A percentile compares a stretch with the other conserved stretches of the same genome.
Evolutionary conservation across 2,797 vertebrate genomes (phyloP).

Genomic region (Pipistrellus pygmaeus): DNA sequence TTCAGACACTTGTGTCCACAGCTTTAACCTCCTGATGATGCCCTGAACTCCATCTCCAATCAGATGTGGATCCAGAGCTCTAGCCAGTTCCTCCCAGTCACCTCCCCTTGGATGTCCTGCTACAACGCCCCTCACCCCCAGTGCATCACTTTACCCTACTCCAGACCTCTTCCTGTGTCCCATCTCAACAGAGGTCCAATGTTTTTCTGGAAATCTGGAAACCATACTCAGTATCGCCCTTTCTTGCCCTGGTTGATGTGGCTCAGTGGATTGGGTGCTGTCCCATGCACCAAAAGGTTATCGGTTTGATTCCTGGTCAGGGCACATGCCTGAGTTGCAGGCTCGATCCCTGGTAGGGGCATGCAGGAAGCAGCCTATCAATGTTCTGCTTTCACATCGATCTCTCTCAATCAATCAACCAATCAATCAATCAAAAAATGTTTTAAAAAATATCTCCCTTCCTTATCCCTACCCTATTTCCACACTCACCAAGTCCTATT

Average conservation of each 20-base stretch:
- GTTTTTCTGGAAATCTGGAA: not conserved
- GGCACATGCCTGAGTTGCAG: not conserved
- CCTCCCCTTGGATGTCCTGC: not conserved
- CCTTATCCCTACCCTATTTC: not conserved
- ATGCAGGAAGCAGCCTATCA: not conserved
- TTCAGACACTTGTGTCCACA: not conserved
- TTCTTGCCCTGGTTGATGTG: not conserved
- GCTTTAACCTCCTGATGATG: not conserved
- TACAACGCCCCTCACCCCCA: not conserved
- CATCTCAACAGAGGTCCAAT: not conserved
- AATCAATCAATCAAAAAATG: not conserved
- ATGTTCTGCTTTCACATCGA: not conserved
- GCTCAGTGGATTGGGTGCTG: not conserved
- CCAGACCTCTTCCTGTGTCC: not conserved
- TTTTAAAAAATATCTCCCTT: not conserved
- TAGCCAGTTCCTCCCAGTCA: not conserved
- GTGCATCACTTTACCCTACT: not conserved
- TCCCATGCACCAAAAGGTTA: not conserved
- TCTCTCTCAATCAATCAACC: not conserved
- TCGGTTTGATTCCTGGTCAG: not conserved
- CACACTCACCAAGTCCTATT: not conserved
- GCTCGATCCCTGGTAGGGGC: not conserved
- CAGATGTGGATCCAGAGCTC: not conserved
- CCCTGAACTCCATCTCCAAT: not conserved
- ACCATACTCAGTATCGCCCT: not conserved